phyloP scores from a whole-genome alignment of 2,888 invertebrate species.

The Hemicrepidius hirtus region DNA sequence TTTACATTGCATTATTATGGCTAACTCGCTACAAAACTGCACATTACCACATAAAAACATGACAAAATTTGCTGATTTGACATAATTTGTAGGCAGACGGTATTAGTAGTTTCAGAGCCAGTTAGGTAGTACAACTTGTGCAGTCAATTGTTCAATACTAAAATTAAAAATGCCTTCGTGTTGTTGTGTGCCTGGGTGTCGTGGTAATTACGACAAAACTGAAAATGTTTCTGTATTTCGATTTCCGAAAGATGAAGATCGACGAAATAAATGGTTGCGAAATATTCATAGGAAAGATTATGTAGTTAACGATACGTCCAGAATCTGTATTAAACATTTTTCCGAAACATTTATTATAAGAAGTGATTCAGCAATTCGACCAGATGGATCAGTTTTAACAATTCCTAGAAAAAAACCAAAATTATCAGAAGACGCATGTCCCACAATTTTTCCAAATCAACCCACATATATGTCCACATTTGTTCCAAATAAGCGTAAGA shows the following conservation, averaged over 20 bases:
- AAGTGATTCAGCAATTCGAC: not conserved
- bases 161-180: not conserved
- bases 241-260: not conserved
- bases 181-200: not conserved
- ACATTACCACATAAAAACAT: too few species aligned
- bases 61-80: too few species aligned
- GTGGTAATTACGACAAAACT: not conserved
- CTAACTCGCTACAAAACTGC: too few species aligned
- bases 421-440: not conserved
- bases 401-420: not conserved
- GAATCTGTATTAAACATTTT: slow-evolving; percentile 3
- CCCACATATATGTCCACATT: not conserved
- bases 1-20: too few species aligned
- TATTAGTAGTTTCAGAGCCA: too few species aligned
- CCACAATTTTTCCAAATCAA: not conserved
- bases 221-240: not conserved
- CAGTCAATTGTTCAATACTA: too few species aligned
- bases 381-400: not conserved
- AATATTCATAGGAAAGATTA: not conserved
- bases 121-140: too few species aligned
- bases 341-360: not conserved
- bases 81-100: too few species aligned
- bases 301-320: not conserved
- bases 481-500: not conserved
- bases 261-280: not conserved